Evolutionary conservation across 1,140 invertebrate genomes (phyloP), one percentile per base, ranked within the genome.

Genomic region (Asbolus verrucosus): DNA sequence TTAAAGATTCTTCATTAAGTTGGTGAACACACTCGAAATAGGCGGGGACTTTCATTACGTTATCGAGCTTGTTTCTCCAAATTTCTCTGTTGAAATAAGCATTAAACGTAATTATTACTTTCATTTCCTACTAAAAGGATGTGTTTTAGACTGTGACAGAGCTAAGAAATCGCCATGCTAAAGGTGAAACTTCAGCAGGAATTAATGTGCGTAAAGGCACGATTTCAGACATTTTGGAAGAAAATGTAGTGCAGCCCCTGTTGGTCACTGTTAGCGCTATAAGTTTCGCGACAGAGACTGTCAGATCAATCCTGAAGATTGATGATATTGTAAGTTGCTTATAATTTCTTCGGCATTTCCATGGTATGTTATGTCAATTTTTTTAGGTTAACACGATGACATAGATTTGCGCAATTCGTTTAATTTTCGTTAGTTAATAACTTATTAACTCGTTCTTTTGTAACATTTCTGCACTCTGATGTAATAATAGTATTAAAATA

Each of bases 261-360:
- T 86, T 99, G 74, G 98, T 99, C 11, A 95, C 95, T 14, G 91
- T 90, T 4, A 97, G 94, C 77, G 95, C 97, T 15, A 92, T 99
- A 66, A 96, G 90, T 63, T 88, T 99, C 68, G 93, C 98, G 71
- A 92, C 97, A 0, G 98, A 99, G 86, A 98, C 96, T 61, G 96
- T 99, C 61, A 89, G 97, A 63, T 95, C 94, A 73, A 98, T 99
- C 84, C 86, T 99, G 67, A 99, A 99, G 85, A 99, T 99, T 78
- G 98, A 99, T 84, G 98, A 99, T 84, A 98, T 99, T 83, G 89
- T 94, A 77, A 91, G 65, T 67, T 9, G 8, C 14, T 54, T 67
- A 16, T 13, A 39, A 13, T 13, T 24, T 39, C 14, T 33, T 66
- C 19, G 31, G 15, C 8, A 0, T 11, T 6, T 0, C 6, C 15